Percentiles rank a stretch among this genome's conserved stretches.
Evolutionary conservation across 2,797 vertebrate genomes (phyloP).

Genomic region (Rhynchonycteris naso): DNA sequence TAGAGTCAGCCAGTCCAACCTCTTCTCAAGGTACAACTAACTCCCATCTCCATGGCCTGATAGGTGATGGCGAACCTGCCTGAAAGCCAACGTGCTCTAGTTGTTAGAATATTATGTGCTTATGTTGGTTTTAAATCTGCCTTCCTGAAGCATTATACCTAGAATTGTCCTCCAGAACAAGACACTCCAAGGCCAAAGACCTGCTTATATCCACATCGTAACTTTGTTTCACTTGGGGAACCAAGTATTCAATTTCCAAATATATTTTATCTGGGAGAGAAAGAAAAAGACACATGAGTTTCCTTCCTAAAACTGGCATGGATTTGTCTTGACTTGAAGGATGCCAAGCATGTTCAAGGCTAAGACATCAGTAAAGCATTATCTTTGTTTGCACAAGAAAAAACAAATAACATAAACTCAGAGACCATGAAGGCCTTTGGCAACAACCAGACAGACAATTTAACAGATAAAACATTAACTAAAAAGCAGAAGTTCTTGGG

Average conservation of each 20-base stretch:
- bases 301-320: background rate
- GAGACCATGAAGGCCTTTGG: background rate
- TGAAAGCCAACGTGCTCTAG: background rate
- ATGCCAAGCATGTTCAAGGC: background rate
- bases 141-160: background rate
- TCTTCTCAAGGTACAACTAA: background rate
- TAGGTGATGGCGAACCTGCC: background rate
- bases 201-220: rapidly evolving
- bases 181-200: background rate
- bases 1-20: background rate
- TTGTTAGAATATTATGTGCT: background rate
- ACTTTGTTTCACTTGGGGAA: background rate
- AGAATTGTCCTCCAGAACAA: background rate
- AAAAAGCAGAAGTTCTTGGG: constrained; percentile 23
- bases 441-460: constrained; percentile 47
- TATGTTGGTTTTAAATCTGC: background rate
- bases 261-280: background rate
- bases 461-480: constrained; percentile 54
- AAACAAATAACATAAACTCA: constrained; percentile 39
- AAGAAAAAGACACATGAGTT: background rate
- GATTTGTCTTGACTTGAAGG: background rate
- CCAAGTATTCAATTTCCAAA: background rate
- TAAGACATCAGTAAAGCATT: constrained; percentile 9
- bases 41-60: background rate
- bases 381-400: constrained; percentile 11